These are phyloP conservation scores for Apostichopus parvimensis DNA, from an alignment of 35 echinoderm and acorn worm species.

Conservation along the genomic window DNA sequence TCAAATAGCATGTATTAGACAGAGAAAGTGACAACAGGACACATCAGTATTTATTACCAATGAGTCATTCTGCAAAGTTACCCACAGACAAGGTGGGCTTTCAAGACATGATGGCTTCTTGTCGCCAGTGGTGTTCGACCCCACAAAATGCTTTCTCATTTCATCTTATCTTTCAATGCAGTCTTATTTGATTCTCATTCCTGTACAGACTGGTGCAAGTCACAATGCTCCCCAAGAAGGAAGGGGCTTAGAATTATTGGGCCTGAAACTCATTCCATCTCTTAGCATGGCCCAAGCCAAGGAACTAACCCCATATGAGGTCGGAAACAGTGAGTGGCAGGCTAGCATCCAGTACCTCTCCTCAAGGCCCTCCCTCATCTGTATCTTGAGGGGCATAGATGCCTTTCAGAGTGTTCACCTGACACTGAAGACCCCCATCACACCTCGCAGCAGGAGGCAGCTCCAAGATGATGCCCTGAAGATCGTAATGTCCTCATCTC, in stretches of 20 bases:
- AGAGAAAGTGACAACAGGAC: too few species aligned
- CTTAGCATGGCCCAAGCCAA: slow-evolving; percentile 83
- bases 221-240: neutral
- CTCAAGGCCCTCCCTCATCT: slow-evolving; percentile 78
- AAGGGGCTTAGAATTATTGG: slow-evolving; percentile 84
- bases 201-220: neutral
- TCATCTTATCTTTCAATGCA: neutral
- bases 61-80: neutral
- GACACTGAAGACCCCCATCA: slow-evolving; percentile 49
- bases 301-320: slow-evolving; percentile 94
- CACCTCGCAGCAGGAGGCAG: slow-evolving; percentile 17
- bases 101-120: neutral
- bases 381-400: slow-evolving; percentile 82
- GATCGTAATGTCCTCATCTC: slow-evolving; percentile 71
- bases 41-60: too few species aligned
- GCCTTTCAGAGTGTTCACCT: slow-evolving; percentile 71
- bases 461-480: slow-evolving; percentile 47
- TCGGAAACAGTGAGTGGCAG: slow-evolving; percentile 91
- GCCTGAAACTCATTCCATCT: slow-evolving; percentile 85
- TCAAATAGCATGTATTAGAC: too few species aligned
- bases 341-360: slow-evolving; percentile 74
- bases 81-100: neutral
- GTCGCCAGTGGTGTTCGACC: too few species aligned
- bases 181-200: neutral
- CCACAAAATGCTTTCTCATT: neutral